A percentile compares a stretch with the other conserved stretches of the same genome.
Evolutionary conservation across 2,888 invertebrate species (phyloP).

Genomic region (Invenusta paracnida): DNA sequence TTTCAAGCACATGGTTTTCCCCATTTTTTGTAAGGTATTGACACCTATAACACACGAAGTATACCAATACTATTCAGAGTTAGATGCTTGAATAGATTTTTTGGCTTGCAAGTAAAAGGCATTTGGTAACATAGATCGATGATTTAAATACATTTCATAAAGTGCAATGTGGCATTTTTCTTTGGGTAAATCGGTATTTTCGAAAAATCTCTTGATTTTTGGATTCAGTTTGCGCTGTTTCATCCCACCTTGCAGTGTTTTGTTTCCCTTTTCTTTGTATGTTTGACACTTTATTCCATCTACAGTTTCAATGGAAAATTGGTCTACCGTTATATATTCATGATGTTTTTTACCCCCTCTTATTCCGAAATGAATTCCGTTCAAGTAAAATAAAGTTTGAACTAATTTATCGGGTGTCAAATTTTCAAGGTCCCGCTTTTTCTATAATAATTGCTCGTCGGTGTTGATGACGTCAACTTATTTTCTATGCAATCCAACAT

Average conservation of each 20-base stretch:
- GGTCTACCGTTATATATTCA: not conserved
- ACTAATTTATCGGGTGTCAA: slow-evolving; percentile 7
- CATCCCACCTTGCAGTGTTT: slow-evolving; percentile 1
- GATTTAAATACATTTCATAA: slow-evolving; percentile 25
- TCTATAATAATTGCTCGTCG: not conserved
- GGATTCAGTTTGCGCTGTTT: slow-evolving; percentile 27
- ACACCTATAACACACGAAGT: not conserved
- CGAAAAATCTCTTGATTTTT: slow-evolving; percentile 29
- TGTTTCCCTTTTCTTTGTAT: slow-evolving; percentile 27
- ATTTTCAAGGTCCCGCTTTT: not conserved
- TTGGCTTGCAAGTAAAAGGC: slow-evolving; percentile 25
- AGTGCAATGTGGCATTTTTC: slow-evolving; percentile 8
- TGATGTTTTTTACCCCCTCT: not conserved
- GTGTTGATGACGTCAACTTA: not conserved
- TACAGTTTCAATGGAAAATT: slow-evolving; percentile 20
- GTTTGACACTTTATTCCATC: not conserved
- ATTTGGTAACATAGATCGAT: slow-evolving; percentile 9
- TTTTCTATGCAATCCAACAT: not conserved
- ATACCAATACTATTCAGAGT: not conserved
- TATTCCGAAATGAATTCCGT: slow-evolving; percentile 23
- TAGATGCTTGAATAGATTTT: not conserved
- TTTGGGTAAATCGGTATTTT: slow-evolving; percentile 6
- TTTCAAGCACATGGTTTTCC: not conserved
- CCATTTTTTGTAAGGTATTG: slow-evolving; percentile 32
- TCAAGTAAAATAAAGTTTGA: slow-evolving; percentile 10